Conservation (phyloP, 2,888 invertebrate genomes). For the Drosophila cracens region DNA sequence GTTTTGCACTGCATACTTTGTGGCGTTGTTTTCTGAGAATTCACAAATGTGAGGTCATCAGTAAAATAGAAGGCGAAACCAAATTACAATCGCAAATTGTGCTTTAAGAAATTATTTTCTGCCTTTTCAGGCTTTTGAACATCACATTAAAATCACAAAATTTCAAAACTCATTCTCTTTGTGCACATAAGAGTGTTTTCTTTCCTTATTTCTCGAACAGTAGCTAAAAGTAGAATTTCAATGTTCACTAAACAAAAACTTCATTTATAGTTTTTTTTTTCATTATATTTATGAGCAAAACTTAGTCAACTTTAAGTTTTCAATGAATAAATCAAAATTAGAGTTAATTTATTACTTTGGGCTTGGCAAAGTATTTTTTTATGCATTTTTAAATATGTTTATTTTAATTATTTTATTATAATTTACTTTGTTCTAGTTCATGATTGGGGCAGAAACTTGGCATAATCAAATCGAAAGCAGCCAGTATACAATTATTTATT, state of each 20-base stretch:
- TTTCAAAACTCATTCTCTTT: not conserved
- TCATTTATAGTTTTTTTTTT: fast-evolving
- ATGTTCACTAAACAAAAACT: not conserved
- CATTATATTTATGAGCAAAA: not conserved
- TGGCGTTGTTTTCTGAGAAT: constrained; percentile 7
- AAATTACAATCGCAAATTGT: not conserved
- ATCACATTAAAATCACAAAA: not conserved
- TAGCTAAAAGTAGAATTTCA: not conserved
- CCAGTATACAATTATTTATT: not conserved
- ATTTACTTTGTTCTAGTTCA: not conserved
- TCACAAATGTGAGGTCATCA: constrained; percentile 47
- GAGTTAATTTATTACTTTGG: not conserved
- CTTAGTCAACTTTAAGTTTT: not conserved
- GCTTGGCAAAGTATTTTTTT: not conserved
- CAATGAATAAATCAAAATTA: not conserved
- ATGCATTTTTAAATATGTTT: not conserved
- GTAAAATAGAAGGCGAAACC: constrained; percentile 2
- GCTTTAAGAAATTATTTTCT: not conserved
- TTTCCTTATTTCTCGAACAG: not conserved
- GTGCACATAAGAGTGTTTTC: not conserved
- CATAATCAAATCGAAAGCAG: not conserved
- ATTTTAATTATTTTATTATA: not conserved
- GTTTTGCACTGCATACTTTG: constrained; percentile 32
- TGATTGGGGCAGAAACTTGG: not conserved
- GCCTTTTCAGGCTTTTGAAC: not conserved